Evolutionary conservation across 2,888 invertebrate genomes (phyloP).

Genomic region (Volucella bombylans): DNA sequence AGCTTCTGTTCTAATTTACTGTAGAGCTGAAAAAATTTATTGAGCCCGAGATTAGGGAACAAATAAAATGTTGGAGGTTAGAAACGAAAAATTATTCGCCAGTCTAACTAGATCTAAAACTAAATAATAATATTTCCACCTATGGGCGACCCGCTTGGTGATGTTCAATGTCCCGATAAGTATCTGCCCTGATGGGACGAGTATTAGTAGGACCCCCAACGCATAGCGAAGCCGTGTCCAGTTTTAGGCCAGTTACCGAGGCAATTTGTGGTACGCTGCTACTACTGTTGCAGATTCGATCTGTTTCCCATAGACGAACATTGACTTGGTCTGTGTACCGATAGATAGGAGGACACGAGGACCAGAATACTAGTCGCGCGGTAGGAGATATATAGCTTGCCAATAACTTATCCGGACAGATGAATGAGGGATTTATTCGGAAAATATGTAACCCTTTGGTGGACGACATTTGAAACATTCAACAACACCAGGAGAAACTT

Average conservation of each 20-base stretch:
- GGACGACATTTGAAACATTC: constrained; percentile 43
- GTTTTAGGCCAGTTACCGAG: constrained; percentile 7
- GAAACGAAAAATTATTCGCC: constrained; percentile 43
- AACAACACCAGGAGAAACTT: constrained; percentile 31
- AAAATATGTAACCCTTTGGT: constrained; percentile 75
- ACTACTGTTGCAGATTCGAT: constrained; percentile 59
- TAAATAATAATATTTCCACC: constrained; percentile 54
- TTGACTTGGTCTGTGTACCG: constrained; percentile 28
- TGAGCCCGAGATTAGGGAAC: constrained; percentile 67
- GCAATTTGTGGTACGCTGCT: constrained; percentile 39
- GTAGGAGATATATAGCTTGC: constrained; percentile 72
- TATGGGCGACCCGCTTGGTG: constrained; percentile 10
- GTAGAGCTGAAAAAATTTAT: constrained; percentile 63
- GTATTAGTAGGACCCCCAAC: constrained; percentile 7
- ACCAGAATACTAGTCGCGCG: neutral
- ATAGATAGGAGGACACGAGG: constrained; percentile 2
- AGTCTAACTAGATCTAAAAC: constrained; percentile 15
- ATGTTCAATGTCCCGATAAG: constrained; percentile 54
- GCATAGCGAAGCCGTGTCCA: neutral
- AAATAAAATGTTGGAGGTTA: constrained; percentile 43
- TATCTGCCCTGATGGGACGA: constrained; percentile 24
- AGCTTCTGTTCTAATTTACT: neutral
- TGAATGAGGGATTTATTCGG: constrained; percentile 76
- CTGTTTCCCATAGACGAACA: constrained; percentile 55
- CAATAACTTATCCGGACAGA: constrained; percentile 76